Evolutionary conservation across 1,140 invertebrate genomes (phyloP).

Genomic region (Cyrtorhinus lividipennis): DNA sequence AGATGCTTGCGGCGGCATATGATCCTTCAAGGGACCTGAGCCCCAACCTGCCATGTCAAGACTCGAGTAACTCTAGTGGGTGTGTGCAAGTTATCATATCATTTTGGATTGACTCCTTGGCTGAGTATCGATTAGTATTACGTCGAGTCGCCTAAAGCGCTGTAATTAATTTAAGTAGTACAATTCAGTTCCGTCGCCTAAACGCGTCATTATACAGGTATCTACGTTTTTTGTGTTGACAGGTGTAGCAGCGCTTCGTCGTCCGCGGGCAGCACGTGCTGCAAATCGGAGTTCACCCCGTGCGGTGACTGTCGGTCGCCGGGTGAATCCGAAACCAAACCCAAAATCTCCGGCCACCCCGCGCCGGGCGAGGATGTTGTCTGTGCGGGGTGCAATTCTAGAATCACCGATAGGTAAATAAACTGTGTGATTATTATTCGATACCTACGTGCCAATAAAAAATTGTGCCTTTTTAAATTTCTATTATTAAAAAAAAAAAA

Average conservation of each 20-base stretch:
- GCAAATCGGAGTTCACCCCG: slow-evolving; percentile 22
- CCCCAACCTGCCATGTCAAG: slow-evolving; percentile 49
- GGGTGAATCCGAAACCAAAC: slow-evolving; percentile 7
- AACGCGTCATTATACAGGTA: too few species aligned
- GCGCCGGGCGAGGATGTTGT: slow-evolving; percentile 30
- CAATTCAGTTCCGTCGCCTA: too few species aligned
- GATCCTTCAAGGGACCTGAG: slow-evolving; percentile 53
- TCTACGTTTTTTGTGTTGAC: too few species aligned
- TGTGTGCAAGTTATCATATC: slow-evolving; percentile 22
- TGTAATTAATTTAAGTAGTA: too few species aligned
- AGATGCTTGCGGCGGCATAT: slow-evolving; percentile 40
- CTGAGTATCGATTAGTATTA: too few species aligned
- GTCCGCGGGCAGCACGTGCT: slow-evolving; percentile 29
- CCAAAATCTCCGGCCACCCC: slow-evolving; percentile 36
- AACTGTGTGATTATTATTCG: too few species aligned
- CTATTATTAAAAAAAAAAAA: too few species aligned
- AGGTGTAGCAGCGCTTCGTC: slow-evolving; percentile 23
- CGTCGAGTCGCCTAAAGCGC: too few species aligned
- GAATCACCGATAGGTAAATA: slow-evolving; percentile 51
- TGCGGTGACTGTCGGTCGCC: slow-evolving; percentile 20
- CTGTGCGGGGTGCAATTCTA: slow-evolving; percentile 71
- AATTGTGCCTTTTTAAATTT: too few species aligned
- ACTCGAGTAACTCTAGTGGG: slow-evolving; percentile 31
- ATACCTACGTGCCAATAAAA: too few species aligned
- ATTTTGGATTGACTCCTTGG: too few species aligned